Evolutionary conservation across 2,113 vertebrate genomes (phyloP).

Genomic region (Oxyura jamaicensis): DNA sequence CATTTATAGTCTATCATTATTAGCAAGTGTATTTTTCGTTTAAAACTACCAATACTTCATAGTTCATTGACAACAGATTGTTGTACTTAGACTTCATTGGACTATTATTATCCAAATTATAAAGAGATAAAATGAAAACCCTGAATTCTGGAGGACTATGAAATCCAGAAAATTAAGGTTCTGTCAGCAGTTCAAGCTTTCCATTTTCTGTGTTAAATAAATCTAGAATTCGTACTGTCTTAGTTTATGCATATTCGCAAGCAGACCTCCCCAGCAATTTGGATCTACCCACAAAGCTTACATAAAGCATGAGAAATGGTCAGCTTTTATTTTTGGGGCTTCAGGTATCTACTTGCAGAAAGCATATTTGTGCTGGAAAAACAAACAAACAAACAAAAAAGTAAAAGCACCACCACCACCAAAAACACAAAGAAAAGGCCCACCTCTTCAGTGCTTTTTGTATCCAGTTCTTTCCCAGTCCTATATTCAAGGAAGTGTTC

Average conservation of each 20-base stretch:
- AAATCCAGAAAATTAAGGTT: not conserved
- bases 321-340: not conserved
- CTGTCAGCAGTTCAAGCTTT: not conserved
- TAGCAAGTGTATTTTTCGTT: not conserved
- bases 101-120: not conserved
- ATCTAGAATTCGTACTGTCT: not conserved
- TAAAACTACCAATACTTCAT: not conserved
- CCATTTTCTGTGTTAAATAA: not conserved
- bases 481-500: not conserved
- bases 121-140: not conserved
- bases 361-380: not conserved
- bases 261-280: not conserved
- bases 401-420: too few species aligned
- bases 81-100: not conserved
- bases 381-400: not conserved
- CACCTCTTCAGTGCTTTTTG: not conserved
- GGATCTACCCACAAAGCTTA: not conserved
- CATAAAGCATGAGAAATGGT: not conserved
- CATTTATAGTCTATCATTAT: not conserved
- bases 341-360: not conserved
- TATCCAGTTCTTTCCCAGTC: not conserved
- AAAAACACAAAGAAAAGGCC: not conserved
- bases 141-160: not conserved
- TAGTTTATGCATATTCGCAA: not conserved
- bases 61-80: not conserved